Percentiles rank a stretch among this genome's conserved stretches.
phyloP scores from a whole-genome alignment of 1,140 invertebrate genomes.

The Drosophila fuyamai region DNA sequence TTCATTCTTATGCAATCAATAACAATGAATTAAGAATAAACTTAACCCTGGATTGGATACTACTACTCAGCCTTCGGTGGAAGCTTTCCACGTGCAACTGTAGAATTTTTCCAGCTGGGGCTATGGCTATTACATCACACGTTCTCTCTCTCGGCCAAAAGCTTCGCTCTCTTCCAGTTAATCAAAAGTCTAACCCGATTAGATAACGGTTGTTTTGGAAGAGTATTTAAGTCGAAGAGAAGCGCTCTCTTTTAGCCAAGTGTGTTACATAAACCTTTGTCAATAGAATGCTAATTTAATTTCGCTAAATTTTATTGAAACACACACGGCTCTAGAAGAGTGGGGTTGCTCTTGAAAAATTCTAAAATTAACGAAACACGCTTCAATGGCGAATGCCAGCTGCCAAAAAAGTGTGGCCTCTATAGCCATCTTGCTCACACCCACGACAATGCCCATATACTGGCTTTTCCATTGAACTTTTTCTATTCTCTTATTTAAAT shows the following conservation, averaged over 20 bases:
- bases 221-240: slow-evolving; percentile 16
- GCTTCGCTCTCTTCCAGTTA: slow-evolving; percentile 17
- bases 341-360: slow-evolving; percentile 56
- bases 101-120: slow-evolving; percentile 35
- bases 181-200: slow-evolving; percentile 31
- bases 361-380: slow-evolving; percentile 68
- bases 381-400: slow-evolving; percentile 54
- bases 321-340: slow-evolving; percentile 4
- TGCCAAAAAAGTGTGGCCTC: slow-evolving; percentile 30
- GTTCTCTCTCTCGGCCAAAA: slow-evolving; percentile 18
- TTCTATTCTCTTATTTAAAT: slow-evolving; percentile 11
- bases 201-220: slow-evolving; percentile 37
- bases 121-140: slow-evolving; percentile 74
- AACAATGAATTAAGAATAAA: slow-evolving; percentile 20
- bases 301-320: slow-evolving; percentile 32
- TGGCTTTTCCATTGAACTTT: slow-evolving; percentile 38
- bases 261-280: slow-evolving; percentile 66
- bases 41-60: slow-evolving; percentile 17
- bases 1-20: slow-evolving; percentile 63
- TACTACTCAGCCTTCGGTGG: slow-evolving; percentile 19
- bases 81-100: slow-evolving; percentile 47
- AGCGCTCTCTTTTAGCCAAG: slow-evolving; percentile 21
- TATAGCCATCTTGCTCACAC: slow-evolving; percentile 34
- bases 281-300: slow-evolving; percentile 69
- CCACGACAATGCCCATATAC: slow-evolving; percentile 1